Evolutionary conservation across 1,140 invertebrate species (phyloP).

Genomic region (Drosophila erecta): DNA sequence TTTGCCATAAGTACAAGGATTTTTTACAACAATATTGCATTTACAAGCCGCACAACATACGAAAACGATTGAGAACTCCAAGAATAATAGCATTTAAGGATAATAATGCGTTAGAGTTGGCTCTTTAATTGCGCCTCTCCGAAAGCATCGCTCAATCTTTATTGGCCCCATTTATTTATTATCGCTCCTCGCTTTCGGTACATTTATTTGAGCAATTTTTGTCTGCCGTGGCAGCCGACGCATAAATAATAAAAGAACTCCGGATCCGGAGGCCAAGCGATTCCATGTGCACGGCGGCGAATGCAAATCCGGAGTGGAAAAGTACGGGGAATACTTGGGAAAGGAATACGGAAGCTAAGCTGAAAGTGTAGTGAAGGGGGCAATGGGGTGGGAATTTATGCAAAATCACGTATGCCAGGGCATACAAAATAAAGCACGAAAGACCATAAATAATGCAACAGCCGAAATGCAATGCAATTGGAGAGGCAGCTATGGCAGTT

Average conservation of each 20-base stretch:
- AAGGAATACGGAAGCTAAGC: conserved; percentile 37
- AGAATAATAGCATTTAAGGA: not conserved
- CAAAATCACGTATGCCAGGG: conserved; percentile 62
- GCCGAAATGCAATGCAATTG: conserved; percentile 60
- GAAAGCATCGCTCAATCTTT: conserved; percentile 35
- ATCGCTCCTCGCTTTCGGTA: conserved; percentile 39
- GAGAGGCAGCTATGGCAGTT: conserved; percentile 4
- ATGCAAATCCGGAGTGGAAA: conserved; percentile 31
- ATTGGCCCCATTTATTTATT: conserved; percentile 50
- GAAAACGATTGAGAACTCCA: no score
- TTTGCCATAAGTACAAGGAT: not conserved
- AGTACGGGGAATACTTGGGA: not conserved
- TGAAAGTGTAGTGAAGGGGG: conserved; percentile 1
- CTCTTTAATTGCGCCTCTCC: conserved; percentile 18
- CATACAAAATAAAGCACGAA: conserved; percentile 56
- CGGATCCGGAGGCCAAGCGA: conserved; percentile 12
- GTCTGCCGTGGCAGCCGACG: conserved; percentile 29
- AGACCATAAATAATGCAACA: conserved; percentile 67
- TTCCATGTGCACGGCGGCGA: conserved; percentile 14
- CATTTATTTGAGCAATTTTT: conserved; percentile 56
- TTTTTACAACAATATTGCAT: not conserved
- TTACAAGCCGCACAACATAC: no score
- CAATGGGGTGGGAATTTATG: conserved; percentile 44
- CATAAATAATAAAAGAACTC: conserved; percentile 50
- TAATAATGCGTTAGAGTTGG: conserved; percentile 24